Evolutionary conservation across 1,140 invertebrate species (phyloP).

Genomic region (Atta cephalotes): DNA sequence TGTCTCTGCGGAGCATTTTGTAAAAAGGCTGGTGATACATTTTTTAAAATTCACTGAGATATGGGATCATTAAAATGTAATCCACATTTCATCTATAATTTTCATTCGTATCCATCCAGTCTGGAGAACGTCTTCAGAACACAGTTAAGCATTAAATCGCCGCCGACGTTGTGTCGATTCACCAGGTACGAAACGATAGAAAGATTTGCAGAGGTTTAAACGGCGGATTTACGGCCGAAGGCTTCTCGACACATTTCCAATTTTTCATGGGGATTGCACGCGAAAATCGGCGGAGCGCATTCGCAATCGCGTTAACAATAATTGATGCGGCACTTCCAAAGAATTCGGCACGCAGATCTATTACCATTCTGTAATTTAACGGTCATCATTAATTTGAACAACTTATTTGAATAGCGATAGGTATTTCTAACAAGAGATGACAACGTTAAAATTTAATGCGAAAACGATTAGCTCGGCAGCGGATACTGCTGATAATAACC

Average conservation of each 20-base stretch:
- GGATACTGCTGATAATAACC: neutral
- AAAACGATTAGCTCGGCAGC: conserved; percentile 6
- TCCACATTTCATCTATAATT: conserved; percentile 26
- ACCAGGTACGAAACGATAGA: neutral
- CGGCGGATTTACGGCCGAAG: conserved; percentile 22
- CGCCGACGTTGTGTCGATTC: neutral
- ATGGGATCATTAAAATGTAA: conserved; percentile 41
- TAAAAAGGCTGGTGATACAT: conserved; percentile 21
- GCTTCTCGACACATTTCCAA: conserved; percentile 19
- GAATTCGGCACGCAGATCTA: neutral
- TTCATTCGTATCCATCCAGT: conserved; percentile 5
- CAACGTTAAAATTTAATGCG: neutral
- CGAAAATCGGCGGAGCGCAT: neutral
- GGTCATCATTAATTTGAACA: neutral
- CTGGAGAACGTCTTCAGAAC: neutral
- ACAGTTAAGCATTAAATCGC: conserved; percentile 8
- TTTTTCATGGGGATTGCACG: conserved; percentile 25
- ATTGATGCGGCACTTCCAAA: conserved; percentile 20
- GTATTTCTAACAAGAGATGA: neutral
- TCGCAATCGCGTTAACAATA: neutral
- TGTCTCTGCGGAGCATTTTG: neutral
- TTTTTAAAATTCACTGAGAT: conserved; percentile 36
- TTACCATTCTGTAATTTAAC: neutral
- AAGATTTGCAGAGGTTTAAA: neutral
- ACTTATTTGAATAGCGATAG: neutral